A percentile compares a stretch with the other conserved stretches of the same genome.
Conservation (phyloP, 2,888 invertebrate species). For the Agonum fuliginosum region DNA sequence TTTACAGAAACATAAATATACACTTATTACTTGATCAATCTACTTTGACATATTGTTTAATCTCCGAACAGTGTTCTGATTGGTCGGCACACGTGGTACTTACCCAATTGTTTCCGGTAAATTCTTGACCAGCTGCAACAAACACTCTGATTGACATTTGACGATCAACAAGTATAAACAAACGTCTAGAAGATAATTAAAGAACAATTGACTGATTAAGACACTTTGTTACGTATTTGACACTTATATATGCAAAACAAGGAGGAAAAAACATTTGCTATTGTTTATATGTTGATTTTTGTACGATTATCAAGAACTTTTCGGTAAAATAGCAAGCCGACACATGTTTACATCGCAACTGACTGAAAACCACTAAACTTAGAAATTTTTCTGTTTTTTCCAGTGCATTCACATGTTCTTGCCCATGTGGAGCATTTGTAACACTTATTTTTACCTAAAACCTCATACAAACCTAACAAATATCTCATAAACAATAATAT, state of each 20-base stretch:
- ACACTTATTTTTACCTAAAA: background rate
- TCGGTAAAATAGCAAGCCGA: slow-evolving; percentile 61
- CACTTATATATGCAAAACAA: slow-evolving; percentile 3
- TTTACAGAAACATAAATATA: slow-evolving; percentile 12
- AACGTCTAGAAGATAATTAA: slow-evolving; percentile 34
- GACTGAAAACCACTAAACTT: slow-evolving; percentile 63
- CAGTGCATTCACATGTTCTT: slow-evolving; percentile 56
- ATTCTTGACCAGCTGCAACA: slow-evolving; percentile 24
- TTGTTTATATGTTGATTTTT: slow-evolving; percentile 37
- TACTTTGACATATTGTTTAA: slow-evolving; percentile 16
- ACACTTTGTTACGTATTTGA: slow-evolving; percentile 25
- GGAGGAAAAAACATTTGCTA: slow-evolving; percentile 14
- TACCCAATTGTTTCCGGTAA: slow-evolving; percentile 24
- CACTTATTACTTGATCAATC: slow-evolving; percentile 2
- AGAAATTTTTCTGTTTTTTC: slow-evolving; percentile 63
- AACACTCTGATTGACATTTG: slow-evolving; percentile 32
- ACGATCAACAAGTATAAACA: slow-evolving; percentile 43
- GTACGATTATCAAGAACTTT: slow-evolving; percentile 57
- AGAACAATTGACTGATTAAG: slow-evolving; percentile 40
- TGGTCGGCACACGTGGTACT: slow-evolving; percentile 41
- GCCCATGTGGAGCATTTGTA: slow-evolving; percentile 47
- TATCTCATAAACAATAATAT: background rate
- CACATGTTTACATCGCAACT: slow-evolving; percentile 63
- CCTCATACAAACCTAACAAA: background rate
- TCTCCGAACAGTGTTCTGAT: slow-evolving; percentile 8